These are phyloP conservation scores for Dicerorhinus sumatrensis DNA, from an alignment of 2,113 vertebrate species.

Conservation along the genomic window DNA sequence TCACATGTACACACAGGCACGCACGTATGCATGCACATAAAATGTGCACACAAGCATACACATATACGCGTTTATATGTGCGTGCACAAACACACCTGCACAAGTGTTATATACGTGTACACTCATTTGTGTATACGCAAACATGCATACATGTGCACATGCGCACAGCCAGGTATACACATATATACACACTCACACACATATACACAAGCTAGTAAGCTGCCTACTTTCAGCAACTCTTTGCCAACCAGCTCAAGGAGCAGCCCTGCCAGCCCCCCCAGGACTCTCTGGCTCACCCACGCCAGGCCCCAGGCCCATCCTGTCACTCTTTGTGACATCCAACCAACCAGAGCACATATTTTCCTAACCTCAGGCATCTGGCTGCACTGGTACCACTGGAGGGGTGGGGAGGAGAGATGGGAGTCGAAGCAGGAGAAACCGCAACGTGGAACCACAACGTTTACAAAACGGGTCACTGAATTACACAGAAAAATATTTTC, in stretches of 20 bases:
- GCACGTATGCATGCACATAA: not conserved
- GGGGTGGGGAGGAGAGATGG: not conserved
- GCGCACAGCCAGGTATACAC: fast-evolving
- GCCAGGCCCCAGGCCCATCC: not conserved
- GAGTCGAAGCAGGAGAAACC: not conserved
- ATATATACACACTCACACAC: too few relatives aligned
- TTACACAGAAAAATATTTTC: constrained; percentile 83
- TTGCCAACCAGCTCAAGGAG: too few relatives aligned
- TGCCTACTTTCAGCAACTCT: not conserved
- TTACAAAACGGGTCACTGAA: constrained; percentile 82
- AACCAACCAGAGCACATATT: not conserved
- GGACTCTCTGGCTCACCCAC: not conserved
- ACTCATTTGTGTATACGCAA: too few relatives aligned
- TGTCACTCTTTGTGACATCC: not conserved
- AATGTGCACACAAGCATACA: fast-evolving
- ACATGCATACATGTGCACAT: not conserved
- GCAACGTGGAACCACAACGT: constrained; percentile 77
- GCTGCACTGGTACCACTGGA: not conserved
- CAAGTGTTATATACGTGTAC: fast-evolving
- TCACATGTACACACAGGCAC: too few relatives aligned
- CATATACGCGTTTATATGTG: too few relatives aligned
- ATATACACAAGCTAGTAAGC: fast-evolving
- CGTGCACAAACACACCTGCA: not conserved
- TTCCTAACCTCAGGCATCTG: not conserved
- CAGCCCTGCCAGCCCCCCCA: fast-evolving